phyloP scores from a whole-genome alignment of 2,797 vertebrate species.

The Propithecus perrieri region DNA sequence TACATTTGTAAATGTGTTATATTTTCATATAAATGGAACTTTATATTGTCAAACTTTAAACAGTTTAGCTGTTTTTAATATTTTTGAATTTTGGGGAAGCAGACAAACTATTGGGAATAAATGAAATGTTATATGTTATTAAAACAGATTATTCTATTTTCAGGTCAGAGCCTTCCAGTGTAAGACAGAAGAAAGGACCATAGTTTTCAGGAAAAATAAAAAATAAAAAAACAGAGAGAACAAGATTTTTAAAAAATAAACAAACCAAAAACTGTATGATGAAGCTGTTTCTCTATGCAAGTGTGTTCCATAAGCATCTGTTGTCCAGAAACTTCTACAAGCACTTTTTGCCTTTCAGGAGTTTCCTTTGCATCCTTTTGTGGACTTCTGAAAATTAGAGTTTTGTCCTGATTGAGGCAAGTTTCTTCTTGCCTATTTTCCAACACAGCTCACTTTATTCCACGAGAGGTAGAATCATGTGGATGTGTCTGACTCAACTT shows the following conservation, averaged over 20 bases:
- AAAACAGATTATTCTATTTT: constrained; percentile 33
- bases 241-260: background rate
- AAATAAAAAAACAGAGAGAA: background rate
- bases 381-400: background rate
- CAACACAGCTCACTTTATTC: background rate
- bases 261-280: background rate
- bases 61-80: constrained; percentile 55
- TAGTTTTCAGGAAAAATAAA: background rate
- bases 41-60: constrained; percentile 55
- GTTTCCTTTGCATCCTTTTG: background rate
- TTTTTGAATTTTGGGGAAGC: constrained; percentile 57
- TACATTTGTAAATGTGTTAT: constrained; percentile 65
- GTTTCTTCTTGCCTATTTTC: background rate
- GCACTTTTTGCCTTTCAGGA: background rate
- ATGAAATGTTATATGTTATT: background rate
- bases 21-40: constrained; percentile 63
- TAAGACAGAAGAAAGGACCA: background rate
- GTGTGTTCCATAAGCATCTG: background rate
- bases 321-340: background rate
- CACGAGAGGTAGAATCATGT: background rate
- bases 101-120: constrained; percentile 54
- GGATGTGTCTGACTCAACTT: background rate
- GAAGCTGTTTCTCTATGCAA: background rate
- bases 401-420: background rate
- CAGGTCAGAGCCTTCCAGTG: background rate